Evolutionary conservation across 2,888 invertebrate genomes (phyloP), one percentile per base, ranked within the genome.

Genomic region (Torymus auratus): DNA sequence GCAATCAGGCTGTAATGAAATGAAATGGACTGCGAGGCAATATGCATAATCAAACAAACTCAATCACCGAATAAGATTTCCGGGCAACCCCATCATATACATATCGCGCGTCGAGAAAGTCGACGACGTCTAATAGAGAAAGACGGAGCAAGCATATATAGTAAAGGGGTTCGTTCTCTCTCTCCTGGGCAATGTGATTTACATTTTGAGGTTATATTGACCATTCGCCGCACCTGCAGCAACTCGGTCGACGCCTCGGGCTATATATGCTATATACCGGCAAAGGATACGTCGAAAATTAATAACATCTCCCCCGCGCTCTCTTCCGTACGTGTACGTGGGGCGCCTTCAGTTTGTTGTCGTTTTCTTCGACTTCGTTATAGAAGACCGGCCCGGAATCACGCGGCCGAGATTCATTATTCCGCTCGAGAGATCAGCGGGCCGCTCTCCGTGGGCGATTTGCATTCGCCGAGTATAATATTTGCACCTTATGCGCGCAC

Each of bases 151-250:
- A 58, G 61, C 12, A 13, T 41, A 67, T 50, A 11, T 67, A 28
- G 11, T 23, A 10, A 56, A 60, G 58, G 52, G 58, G 53, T 14
- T 23, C 41, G 1, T 2, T 3, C 28, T 3, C 28, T 28, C 28
- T 28, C 28, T 28, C 28, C 28, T 28, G 23, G 86, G 88, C 89
- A 89, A 90, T 90, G 88, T 89, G 90, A 91, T 91, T 90, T 90
- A 90, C 90, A 91, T 91, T 90, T 91, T 90, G 87, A 84, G 86
- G 87, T 87, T 88, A 90, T 90, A 91, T 90, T 89, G 91, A 91
- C 91, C 90, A 90, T 91, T 91, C 88, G 86, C 86, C 88, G 85
- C 90, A 90, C 90, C 91, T 90, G 90, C 88, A 90, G 83, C 90
- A 86, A 86, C 85, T 84, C 61, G 12, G 28, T 28, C 28, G 20